These are phyloP conservation scores for Apis florea DNA, from an alignment of 1,140 invertebrate species.

Conservation along the genomic window DNA sequence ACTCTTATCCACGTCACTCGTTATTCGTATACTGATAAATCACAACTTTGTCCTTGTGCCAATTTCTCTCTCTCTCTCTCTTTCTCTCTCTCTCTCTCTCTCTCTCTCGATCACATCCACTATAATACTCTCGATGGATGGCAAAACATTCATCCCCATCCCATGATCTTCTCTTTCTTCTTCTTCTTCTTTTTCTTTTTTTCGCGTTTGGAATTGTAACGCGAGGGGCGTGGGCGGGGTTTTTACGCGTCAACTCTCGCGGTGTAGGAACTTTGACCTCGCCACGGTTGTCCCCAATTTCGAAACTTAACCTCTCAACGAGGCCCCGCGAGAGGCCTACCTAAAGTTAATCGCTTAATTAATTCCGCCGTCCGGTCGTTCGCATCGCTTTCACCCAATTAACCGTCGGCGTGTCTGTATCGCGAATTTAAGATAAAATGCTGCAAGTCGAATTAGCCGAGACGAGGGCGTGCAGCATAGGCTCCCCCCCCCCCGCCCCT, in stretches of 20 bases:
- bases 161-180: too few species aligned
- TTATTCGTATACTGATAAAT: constrained; percentile 2
- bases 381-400: constrained; percentile 69
- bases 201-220: constrained; percentile 3
- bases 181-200: neutral
- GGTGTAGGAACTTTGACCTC: constrained; percentile 59
- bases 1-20: neutral
- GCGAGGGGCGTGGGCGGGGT: constrained; percentile 42
- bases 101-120: too few species aligned
- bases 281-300: constrained; percentile 67
- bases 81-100: too few species aligned
- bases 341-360: constrained; percentile 70
- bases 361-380: constrained; percentile 65
- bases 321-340: constrained; percentile 48
- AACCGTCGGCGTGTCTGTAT: constrained; percentile 41
- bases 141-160: too few species aligned
- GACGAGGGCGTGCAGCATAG: neutral
- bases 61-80: neutral
- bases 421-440: constrained; percentile 55
- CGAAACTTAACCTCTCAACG: constrained; percentile 69
- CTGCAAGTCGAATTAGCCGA: constrained; percentile 6
- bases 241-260: constrained; percentile 48
- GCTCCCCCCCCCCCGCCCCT: neutral
- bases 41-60: constrained; percentile 16
- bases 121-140: too few species aligned